Evolutionary conservation across 2,797 vertebrate species (phyloP).

Genomic region (Lepus townsendii): DNA sequence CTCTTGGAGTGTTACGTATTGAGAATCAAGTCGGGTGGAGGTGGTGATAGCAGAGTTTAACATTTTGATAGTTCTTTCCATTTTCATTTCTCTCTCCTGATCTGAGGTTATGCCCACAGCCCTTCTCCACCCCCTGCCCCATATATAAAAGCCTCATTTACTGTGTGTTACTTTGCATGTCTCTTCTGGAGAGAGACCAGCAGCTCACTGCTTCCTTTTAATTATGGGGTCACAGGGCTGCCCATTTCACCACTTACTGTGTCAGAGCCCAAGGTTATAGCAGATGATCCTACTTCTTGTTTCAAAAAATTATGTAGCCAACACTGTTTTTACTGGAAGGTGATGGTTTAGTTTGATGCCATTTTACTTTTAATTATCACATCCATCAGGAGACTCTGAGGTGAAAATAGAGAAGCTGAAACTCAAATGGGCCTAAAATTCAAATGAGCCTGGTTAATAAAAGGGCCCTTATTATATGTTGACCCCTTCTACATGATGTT

Average conservation of each 20-base stretch:
- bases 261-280: neutral
- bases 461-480: neutral
- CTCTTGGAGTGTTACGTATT: neutral
- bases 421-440: slow-evolving; percentile 21
- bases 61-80: neutral
- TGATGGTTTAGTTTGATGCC: slow-evolving; percentile 8
- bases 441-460: neutral
- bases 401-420: neutral
- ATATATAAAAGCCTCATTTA: neutral
- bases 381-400: neutral
- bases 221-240: neutral
- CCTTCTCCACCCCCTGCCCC: neutral
- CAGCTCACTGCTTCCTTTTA: neutral
- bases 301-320: neutral
- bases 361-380: slow-evolving; percentile 35
- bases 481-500: neutral
- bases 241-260: neutral
- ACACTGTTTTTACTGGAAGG: neutral
- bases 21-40: neutral
- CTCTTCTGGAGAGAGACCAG: neutral
- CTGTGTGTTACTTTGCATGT: neutral
- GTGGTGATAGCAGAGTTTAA: neutral
- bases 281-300: neutral
- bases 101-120: neutral
- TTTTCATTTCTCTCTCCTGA: neutral